phyloP scores from a whole-genome alignment of 2,888 invertebrate species.

The Plebejus argus region DNA sequence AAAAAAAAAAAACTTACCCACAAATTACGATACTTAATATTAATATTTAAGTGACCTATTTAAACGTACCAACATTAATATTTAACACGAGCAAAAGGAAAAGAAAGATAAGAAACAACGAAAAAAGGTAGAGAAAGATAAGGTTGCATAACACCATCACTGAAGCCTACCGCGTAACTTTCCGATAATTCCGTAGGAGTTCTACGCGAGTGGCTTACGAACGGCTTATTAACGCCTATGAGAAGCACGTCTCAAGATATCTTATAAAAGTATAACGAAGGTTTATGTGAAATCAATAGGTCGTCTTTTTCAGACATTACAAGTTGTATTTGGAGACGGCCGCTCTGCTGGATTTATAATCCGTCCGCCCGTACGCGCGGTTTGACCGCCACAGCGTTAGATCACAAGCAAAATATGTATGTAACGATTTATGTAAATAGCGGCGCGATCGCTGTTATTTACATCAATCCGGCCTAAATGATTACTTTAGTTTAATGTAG shows the following conservation, averaged over 20 bases:
- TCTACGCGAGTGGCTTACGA: conserved; percentile 47
- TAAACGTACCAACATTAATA: neutral
- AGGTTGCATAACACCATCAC: conserved; percentile 32
- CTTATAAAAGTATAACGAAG: conserved; percentile 12
- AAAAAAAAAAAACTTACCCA: too few species aligned
- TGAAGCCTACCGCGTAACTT: conserved; percentile 42
- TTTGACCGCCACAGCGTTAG: too few species aligned
- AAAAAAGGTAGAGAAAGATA: conserved; percentile 22
- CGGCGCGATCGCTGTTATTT: too few species aligned
- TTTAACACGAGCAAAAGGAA: neutral
- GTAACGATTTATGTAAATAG: too few species aligned
- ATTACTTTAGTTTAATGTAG: too few species aligned
- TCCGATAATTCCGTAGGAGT: conserved; percentile 47
- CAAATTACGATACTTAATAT: neutral
- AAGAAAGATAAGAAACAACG: conserved; percentile 1
- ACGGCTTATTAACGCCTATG: conserved; percentile 40
- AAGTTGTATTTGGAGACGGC: neutral
- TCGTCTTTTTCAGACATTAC: neutral
- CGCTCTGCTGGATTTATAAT: neutral
- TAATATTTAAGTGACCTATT: neutral
- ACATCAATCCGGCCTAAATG: too few species aligned
- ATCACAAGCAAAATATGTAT: too few species aligned
- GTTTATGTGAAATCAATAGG: conserved; percentile 9
- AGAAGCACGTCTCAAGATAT: neutral
- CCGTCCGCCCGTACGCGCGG: too few species aligned